Conservation (phyloP, 2,113 vertebrate genomes). For the Elephas maximus region DNA sequence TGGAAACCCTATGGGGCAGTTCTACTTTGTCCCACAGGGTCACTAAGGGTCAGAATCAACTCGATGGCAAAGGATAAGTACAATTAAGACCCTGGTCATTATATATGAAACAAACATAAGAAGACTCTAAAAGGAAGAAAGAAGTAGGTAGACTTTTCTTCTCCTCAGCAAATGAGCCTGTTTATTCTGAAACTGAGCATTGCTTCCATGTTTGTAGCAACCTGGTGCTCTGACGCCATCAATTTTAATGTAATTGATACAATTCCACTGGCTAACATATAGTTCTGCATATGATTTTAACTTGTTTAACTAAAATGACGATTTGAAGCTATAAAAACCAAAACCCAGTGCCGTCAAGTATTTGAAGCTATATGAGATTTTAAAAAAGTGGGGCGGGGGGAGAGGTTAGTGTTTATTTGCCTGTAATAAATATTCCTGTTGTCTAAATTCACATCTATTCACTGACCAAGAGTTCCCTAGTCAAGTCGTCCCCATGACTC, state of each 20-base stretch:
- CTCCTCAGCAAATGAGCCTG: neutral
- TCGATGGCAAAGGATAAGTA: neutral
- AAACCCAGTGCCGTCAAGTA: too few relatives aligned
- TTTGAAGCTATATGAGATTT: neutral
- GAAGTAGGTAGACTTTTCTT: neutral
- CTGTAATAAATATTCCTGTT: neutral
- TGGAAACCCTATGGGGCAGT: too few relatives aligned
- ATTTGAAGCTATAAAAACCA: neutral
- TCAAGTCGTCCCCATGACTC: neutral
- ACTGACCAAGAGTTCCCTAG: neutral
- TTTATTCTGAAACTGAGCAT: neutral
- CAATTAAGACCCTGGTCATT: neutral
- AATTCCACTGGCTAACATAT: neutral
- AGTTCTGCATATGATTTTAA: neutral
- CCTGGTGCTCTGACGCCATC: neutral
- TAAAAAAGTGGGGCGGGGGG: neutral
- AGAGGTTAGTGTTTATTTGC: neutral
- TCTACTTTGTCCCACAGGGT: too few relatives aligned
- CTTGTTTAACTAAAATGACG: neutral
- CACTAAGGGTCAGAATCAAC: too few relatives aligned
- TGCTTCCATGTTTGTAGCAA: neutral
- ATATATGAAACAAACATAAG: conserved; percentile 19
- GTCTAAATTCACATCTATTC: neutral
- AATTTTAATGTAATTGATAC: neutral
- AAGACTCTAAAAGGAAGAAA: neutral